These are phyloP conservation scores for Temnothorax unifasciatus DNA, from an alignment of 2,888 invertebrate genomes.

Conservation along the genomic window DNA sequence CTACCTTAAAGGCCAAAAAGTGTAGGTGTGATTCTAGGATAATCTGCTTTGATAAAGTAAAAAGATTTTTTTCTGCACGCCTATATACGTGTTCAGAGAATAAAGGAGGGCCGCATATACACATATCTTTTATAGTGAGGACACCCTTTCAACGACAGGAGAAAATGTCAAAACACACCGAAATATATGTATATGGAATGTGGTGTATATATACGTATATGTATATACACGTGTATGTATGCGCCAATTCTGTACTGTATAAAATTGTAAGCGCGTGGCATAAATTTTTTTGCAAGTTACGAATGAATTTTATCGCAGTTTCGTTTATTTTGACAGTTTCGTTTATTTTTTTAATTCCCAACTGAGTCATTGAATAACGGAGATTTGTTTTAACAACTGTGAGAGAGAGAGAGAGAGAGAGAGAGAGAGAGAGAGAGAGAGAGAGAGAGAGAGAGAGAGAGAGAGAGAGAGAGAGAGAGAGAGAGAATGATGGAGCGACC, in stretches of 20 bases:
- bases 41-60: conserved; percentile 26
- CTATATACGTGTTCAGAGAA: conserved; percentile 1
- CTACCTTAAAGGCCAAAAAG: conserved; percentile 2
- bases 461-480: not conserved
- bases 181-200: not conserved
- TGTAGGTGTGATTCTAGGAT: not conserved
- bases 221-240: not conserved
- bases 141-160: not conserved
- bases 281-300: not conserved
- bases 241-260: not conserved
- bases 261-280: not conserved
- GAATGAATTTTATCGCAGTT: conserved; percentile 3
- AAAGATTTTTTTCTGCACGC: conserved; percentile 3
- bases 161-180: not conserved
- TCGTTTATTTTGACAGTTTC: no score
- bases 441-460: no score
- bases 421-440: no score
- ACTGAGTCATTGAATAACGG: conserved; percentile 5
- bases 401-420: no score
- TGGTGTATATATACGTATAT: not conserved
- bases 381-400: no score
- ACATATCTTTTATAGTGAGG: not conserved
- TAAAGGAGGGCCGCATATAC: not conserved
- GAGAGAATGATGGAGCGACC: not conserved
- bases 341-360: not conserved